Base-by-base conservation (phyloP, 1,140 invertebrate genomes). In the Drosophila cardini region DNA sequence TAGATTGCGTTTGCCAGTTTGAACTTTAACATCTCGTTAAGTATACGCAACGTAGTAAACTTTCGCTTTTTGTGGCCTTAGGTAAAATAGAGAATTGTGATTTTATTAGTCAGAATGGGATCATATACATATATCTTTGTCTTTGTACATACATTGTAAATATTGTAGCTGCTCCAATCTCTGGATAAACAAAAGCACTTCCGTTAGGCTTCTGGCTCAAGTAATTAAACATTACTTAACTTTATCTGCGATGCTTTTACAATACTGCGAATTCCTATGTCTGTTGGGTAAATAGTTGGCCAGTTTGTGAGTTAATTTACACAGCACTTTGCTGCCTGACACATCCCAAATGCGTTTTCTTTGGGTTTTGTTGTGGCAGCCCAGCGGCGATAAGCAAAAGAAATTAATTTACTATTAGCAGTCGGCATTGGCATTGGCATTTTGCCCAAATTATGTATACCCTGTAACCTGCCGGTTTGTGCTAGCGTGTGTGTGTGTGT, bases 361-460 rank as follows among this genome's bases (percentile, higher is more conserved):
- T 79, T 68, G 55, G 61, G 64, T 62, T 18, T 26, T 64, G 64
- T 77, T 50, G 45, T 76, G 50, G 73, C 71, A 68, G 61, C 65
- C 65, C 46, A 70, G 40, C 48, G 72, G 76, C 69, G 83, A 89
- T 87, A 87, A 87, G 84, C 72, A 56, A 15, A 43, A 61, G 69
- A 87, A 87, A 87, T 87, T 87, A 87, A 87, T 89, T 86, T 87
- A 87, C 84, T 69, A 87, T 87, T 87, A 89, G 73, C 83, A 70
- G 79, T 69, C 53, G 62, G 61, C n/a, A n/a, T n/a, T 26, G 21
- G 21, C 45, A 67, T 67, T 56, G 77, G 73, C 61, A 69, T 79
- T 79, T 80, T 18, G 60, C 82, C 82, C 78, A 78, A 86, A 86
- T 76, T 86, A 26, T 26, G 56, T 76, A 45, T 69, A 69, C 34